A percentile compares a stretch with the other conserved stretches of the same genome.
These are phyloP conservation scores for Cranoglanis bouderius DNA, from an alignment of 2,113 vertebrate species.

Conservation along the genomic window DNA sequence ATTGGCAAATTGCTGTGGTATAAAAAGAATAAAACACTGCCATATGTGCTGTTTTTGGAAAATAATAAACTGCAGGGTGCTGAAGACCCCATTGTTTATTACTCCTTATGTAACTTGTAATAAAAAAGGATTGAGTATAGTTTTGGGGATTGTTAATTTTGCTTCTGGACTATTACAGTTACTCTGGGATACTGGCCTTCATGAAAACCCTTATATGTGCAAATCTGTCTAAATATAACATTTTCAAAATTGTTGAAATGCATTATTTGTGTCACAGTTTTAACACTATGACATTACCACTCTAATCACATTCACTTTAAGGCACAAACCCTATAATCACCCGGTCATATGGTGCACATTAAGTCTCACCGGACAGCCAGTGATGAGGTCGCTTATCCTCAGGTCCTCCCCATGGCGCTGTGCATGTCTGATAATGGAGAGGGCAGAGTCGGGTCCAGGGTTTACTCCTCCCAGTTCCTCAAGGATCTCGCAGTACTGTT, in stretches of 20 bases:
- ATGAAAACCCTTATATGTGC: background rate
- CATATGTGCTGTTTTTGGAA: background rate
- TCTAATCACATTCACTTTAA: background rate
- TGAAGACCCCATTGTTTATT: background rate
- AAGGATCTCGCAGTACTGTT: conserved; percentile 80
- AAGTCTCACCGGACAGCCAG: conserved; percentile 81
- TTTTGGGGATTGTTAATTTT: background rate
- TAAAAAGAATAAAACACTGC: background rate
- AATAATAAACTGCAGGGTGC: background rate
- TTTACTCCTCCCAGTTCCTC: conserved; percentile 82
- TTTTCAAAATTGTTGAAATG: background rate
- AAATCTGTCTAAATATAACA: background rate
- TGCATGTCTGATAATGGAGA: conserved; percentile 79
- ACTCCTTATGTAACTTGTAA: background rate
- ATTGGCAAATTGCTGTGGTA: background rate
- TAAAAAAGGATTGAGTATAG: background rate
- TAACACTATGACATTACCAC: background rate
- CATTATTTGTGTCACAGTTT: background rate
- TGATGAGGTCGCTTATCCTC: conserved; percentile 84
- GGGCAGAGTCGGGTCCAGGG: conserved; percentile 77
- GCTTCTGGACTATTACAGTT: background rate
- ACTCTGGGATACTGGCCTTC: background rate
- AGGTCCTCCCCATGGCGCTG: conserved; percentile 85
- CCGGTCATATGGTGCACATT: background rate
- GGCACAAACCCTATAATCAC: background rate